Conservation (phyloP, 2,888 invertebrate species). For the Saturnia japonica region DNA sequence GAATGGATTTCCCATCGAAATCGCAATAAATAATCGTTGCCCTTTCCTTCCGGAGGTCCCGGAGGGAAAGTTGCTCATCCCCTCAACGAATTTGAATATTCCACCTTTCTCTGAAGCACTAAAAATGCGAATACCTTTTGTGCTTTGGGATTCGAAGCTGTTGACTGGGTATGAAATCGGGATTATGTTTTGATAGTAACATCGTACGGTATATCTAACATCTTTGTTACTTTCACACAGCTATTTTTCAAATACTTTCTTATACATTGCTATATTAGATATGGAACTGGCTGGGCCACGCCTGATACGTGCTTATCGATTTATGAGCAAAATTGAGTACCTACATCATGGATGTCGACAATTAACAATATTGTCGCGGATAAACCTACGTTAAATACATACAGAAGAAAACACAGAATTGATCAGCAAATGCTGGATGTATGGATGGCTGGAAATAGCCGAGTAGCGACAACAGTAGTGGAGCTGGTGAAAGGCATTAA, state of each 20-base stretch:
- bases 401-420: background rate
- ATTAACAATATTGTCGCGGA: background rate
- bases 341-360: background rate
- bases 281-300: background rate
- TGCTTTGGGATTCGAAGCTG: conserved; percentile 36
- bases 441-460: background rate
- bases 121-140: conserved; percentile 37
- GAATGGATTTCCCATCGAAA: conserved; percentile 57
- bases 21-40: conserved; percentile 54
- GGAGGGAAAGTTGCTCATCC: conserved; percentile 43
- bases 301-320: background rate
- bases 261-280: background rate
- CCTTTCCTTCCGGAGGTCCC: conserved; percentile 39
- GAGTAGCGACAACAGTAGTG: background rate
- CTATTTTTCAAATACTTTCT: background rate
- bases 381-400: background rate
- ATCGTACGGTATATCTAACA: background rate
- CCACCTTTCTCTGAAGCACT: conserved; percentile 29
- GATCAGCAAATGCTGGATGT: background rate
- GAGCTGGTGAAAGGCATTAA: background rate
- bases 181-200: conserved; percentile 15
- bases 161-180: conserved; percentile 24
- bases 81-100: conserved; percentile 48
- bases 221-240: background rate
- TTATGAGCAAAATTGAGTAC: background rate